Conservation (phyloP, 2,888 invertebrate species). For the Trissolcus brochymenae region DNA sequence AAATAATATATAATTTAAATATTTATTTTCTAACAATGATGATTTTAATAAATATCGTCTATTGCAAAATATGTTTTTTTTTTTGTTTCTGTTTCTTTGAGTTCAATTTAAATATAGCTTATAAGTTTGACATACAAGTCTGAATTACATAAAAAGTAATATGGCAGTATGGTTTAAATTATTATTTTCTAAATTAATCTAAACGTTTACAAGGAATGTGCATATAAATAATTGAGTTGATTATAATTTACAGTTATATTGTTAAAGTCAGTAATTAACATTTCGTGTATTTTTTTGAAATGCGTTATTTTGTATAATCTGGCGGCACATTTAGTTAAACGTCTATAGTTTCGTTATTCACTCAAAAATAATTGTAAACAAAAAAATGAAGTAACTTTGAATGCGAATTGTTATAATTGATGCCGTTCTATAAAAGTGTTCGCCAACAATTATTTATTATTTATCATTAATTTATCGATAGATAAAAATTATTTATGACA, state of each 20-base stretch:
- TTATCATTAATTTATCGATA: neutral
- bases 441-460: neutral
- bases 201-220: conserved; percentile 38
- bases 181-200: conserved; percentile 23
- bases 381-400: too few relatives aligned
- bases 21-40: too few relatives aligned
- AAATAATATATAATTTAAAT: too few relatives aligned
- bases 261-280: conserved; percentile 4
- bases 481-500: too few relatives aligned
- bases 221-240: conserved; percentile 27
- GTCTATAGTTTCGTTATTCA: neutral
- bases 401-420: neutral
- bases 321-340: neutral
- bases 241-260: conserved; percentile 6
- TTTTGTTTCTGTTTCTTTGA: too few relatives aligned
- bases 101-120: conserved; percentile 29
- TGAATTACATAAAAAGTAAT: conserved; percentile 34
- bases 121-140: conserved; percentile 16
- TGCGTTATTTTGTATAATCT: conserved; percentile 10
- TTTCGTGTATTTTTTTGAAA: conserved; percentile 11
- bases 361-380: too few relatives aligned
- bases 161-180: conserved; percentile 28
- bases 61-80: too few relatives aligned
- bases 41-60: too few relatives aligned
- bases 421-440: neutral